phyloP scores from a whole-genome alignment of 2,113 vertebrate genomes.

The Sceloporus tristichus region DNA sequence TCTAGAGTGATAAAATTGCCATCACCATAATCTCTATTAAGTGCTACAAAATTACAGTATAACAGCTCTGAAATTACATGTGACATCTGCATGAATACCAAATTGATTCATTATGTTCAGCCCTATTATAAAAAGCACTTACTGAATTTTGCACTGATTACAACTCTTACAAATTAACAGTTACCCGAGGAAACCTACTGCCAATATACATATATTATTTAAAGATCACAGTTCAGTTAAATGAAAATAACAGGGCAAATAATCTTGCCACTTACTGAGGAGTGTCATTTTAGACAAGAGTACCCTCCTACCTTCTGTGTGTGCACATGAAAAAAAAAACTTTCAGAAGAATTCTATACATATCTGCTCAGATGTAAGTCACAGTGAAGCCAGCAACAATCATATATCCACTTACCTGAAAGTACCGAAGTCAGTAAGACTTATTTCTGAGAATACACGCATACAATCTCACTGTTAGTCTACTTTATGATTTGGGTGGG shows the following conservation, averaged over 20 bases:
- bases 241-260: slow-evolving; percentile 57
- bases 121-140: slow-evolving; percentile 75
- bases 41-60: slow-evolving; percentile 73
- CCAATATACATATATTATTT: slow-evolving; percentile 64
- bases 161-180: slow-evolving; percentile 75
- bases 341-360: not conserved
- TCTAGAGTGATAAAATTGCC: slow-evolving; percentile 70
- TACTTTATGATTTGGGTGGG: slow-evolving; percentile 53
- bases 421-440: not conserved
- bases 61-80: slow-evolving; percentile 76
- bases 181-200: slow-evolving; percentile 56
- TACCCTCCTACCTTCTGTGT: slow-evolving; percentile 20
- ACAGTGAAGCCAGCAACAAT: not conserved
- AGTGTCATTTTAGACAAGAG: slow-evolving; percentile 41
- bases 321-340: slow-evolving; percentile 43
- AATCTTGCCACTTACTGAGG: slow-evolving; percentile 47
- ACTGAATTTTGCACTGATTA: slow-evolving; percentile 77
- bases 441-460: not conserved
- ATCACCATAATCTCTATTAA: slow-evolving; percentile 76
- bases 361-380: not conserved
- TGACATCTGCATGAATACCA: slow-evolving; percentile 78
- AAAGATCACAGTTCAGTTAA: slow-evolving; percentile 64
- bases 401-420: not conserved
- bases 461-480: not conserved
- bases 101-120: slow-evolving; percentile 71